Evolutionary conservation across 2,888 invertebrate genomes (phyloP), one percentile per base, ranked within the genome.

Genomic region (Rugalucina vietnamica): DNA sequence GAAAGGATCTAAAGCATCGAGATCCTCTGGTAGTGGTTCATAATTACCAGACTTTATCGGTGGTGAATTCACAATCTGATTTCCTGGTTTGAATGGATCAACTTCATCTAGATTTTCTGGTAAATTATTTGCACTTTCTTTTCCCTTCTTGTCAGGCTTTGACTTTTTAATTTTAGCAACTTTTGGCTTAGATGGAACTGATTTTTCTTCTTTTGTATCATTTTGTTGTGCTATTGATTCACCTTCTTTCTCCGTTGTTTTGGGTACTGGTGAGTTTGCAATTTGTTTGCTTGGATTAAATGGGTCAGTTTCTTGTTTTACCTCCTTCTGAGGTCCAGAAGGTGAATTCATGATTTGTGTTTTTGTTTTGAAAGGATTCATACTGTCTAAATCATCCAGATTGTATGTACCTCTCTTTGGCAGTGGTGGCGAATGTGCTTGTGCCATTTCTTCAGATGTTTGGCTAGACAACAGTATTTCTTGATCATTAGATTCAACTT

Each of bases 291-390:
- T 18, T 36, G 60, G 32, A 18, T 60, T 65, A 37, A 76, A 76
- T 34, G 76, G 76, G 50, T 76, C 65, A 49, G 37, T 39, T 24
- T 76, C 37, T 34, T 1, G 14, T 10, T 32, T 1, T 4, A 18
- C 4, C 21, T 32, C 34, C 18, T 34, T 65, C 34, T 34, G 65
- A 3, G 2, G 8, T 43, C 29, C 50, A 70, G 27, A 69, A 21
- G 84, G 84, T 74, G 81, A 81, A 39, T 84, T 84, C 43, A 71
- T 37, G 24, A 84, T 81, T 36, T 81, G 73, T 43, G 24, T 73
- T n/a, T 75, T 81, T 12, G 84, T 50, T 75, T 81, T 78, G 74
- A 88, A 88, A 21, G 88, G 86, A 73, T 88, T 86, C n/a, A 88
- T 81, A 50, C 76, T 81, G 10, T 87, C 85, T 60, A 85, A 77